Evolutionary conservation across 2,888 invertebrate genomes (phyloP), one percentile per base, ranked within the genome.

Genomic region (Leptothorax acervorum): DNA sequence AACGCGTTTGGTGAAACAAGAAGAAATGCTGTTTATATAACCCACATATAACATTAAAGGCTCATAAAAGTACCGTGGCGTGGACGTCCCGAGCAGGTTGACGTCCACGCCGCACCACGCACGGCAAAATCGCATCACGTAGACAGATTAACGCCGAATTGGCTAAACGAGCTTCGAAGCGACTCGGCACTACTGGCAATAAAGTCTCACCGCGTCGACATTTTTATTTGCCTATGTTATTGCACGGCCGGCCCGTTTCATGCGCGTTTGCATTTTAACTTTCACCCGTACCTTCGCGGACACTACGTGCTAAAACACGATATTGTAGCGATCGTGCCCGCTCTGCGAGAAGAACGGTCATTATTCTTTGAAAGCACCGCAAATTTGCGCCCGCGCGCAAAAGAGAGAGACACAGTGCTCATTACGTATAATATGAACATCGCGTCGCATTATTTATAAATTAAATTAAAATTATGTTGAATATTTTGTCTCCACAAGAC

Each of bases 181-280:
- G 82, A 79, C 65, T 66, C 70, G 82, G 68, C 66, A 68, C 28
- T 12, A 48, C 74, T 57, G 35, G 86, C 85, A 84, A 87, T 88
- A 88, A 88, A 88, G 83, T 86, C 83, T 63, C 81, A 71, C 74
- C 62, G 74, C 74, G 88, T 83, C 83, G 88, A 87, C 86, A 86
- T 71, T 88, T 88, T 88, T 88, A 88, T 88, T 88, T 88, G 82
- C 85, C 68, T 83, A 83, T 65, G 78, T 83, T 85, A 75, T 79
- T 83, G 57, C 86, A 68, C 87, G 76, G 57, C 23, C 55, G 65
- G 85, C 71, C 71, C 71, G 84, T 87, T 88, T 88, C 73, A 87
- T 75, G 82, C 87, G 55, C 63, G 75, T 82, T 84, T 87, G 82
- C 84, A 48, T 76, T 86, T 84, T 75, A 86, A 84, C 79, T 79